Conservation (phyloP, 1,140 invertebrate species). For the Drosophila rufa region DNA sequence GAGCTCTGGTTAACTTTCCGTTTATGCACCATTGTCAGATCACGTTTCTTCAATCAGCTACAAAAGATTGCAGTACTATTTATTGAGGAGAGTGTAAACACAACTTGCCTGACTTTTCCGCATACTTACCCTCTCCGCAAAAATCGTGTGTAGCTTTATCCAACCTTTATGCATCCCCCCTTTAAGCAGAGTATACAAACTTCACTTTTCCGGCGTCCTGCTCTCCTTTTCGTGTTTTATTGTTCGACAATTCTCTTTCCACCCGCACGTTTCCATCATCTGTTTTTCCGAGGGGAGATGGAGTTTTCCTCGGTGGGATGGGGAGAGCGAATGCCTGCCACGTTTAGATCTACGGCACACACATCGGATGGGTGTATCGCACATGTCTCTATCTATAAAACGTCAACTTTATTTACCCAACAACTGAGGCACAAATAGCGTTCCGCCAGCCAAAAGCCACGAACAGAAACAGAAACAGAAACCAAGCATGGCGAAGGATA, state of each 20-base stretch:
- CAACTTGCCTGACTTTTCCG: constrained; percentile 25
- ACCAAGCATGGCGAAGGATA: background rate
- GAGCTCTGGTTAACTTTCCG: background rate
- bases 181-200: constrained; percentile 49
- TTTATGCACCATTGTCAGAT: constrained; percentile 10
- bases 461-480: background rate
- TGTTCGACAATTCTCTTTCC: constrained; percentile 57
- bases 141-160: constrained; percentile 15
- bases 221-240: constrained; percentile 67
- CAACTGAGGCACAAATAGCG: constrained; percentile 58
- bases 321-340: constrained; percentile 14
- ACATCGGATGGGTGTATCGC: constrained; percentile 50
- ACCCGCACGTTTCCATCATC: constrained; percentile 48
- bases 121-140: constrained; percentile 21
- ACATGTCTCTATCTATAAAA: constrained; percentile 82
- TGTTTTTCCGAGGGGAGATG: constrained; percentile 17
- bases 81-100: constrained; percentile 37
- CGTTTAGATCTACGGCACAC: constrained; percentile 57
- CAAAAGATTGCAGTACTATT: constrained; percentile 29
- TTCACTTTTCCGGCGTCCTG: constrained; percentile 40
- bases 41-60: constrained; percentile 28
- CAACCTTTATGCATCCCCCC: constrained; percentile 27
- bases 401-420: constrained; percentile 80
- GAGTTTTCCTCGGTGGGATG: constrained; percentile 1
- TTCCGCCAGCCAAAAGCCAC: constrained; percentile 11